Evolutionary conservation across 2,888 invertebrate species (phyloP).

Genomic region (Aphidius colemani): DNA sequence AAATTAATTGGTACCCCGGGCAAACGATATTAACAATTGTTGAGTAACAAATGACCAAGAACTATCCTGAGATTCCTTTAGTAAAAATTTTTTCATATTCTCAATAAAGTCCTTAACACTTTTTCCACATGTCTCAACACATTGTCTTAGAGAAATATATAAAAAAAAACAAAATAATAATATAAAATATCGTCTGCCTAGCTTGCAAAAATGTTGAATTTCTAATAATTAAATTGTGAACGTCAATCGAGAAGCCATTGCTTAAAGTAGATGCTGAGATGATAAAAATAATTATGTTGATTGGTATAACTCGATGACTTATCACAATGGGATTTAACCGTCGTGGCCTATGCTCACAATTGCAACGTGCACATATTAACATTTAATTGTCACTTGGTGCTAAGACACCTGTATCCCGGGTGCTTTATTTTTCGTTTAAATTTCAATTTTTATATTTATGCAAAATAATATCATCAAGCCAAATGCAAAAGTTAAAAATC

Average conservation of each 20-base stretch:
- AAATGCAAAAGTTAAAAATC: not conserved
- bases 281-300: not conserved
- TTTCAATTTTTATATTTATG: conserved; percentile 13
- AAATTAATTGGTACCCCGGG: conserved; percentile 49
- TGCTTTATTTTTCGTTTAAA: conserved; percentile 35
- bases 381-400: conserved; percentile 37
- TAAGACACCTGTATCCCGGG: conserved; percentile 42
- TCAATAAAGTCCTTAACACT: conserved; percentile 23
- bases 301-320: conserved; percentile 11
- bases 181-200: conserved; percentile 50
- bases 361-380: conserved; percentile 19
- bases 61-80: conserved; percentile 16
- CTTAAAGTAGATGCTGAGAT: conserved; percentile 9
- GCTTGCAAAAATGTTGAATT: conserved; percentile 49
- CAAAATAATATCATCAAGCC: not conserved
- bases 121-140: conserved; percentile 31
- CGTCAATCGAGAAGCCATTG: conserved; percentile 30
- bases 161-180: conserved; percentile 14
- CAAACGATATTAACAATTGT: conserved; percentile 33
- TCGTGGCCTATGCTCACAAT: conserved; percentile 41
- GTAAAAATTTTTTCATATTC: conserved; percentile 27
- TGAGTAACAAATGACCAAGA: conserved; percentile 15
- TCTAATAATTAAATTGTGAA: conserved; percentile 32
- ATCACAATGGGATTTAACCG: conserved; percentile 28
- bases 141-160: conserved; percentile 6